Evolutionary conservation across 2,113 vertebrate genomes (phyloP).

Genomic region (Esox niger): DNA sequence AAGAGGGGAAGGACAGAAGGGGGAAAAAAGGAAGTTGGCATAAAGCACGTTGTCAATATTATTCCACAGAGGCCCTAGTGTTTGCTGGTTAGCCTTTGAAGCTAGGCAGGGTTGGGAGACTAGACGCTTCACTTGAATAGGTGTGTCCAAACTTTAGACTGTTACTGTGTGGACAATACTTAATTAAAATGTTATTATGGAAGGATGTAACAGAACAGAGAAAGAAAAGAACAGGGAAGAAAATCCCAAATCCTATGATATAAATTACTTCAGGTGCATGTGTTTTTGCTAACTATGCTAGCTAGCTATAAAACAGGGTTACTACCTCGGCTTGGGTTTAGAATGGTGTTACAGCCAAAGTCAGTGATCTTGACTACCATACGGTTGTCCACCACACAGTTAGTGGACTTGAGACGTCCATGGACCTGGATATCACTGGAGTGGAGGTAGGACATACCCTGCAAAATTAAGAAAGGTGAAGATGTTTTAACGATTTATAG

Average conservation of each 20-base stretch:
- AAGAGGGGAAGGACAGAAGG: background rate
- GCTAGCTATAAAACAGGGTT: too few relatives aligned
- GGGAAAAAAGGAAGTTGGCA: background rate
- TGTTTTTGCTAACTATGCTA: too few relatives aligned
- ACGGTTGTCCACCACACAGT: conserved; percentile 93
- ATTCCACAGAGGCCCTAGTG: too few relatives aligned
- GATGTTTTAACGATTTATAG: too few relatives aligned
- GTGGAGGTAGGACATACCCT: conserved; percentile 98
- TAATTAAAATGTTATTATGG: too few relatives aligned
- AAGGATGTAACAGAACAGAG: background rate
- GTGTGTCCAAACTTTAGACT: too few relatives aligned
- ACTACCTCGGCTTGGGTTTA: conserved; percentile 81
- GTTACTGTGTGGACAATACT: too few relatives aligned
- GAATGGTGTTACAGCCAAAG: conserved; percentile 90
- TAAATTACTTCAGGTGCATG: background rate
- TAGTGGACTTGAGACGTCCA: conserved; percentile 94
- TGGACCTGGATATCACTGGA: conserved; percentile 91
- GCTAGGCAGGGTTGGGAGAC: too few relatives aligned
- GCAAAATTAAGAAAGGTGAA: background rate
- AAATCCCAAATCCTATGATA: background rate
- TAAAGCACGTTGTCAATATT: too few relatives aligned
- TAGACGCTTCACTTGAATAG: too few relatives aligned
- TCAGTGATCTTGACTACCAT: conserved; percentile 99
- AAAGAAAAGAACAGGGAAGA: background rate
- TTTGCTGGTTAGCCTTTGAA: too few relatives aligned